Evolutionary conservation across 64 coral and sea anemone genomes (phyloP).

Genomic region (Montipora foliosa): DNA sequence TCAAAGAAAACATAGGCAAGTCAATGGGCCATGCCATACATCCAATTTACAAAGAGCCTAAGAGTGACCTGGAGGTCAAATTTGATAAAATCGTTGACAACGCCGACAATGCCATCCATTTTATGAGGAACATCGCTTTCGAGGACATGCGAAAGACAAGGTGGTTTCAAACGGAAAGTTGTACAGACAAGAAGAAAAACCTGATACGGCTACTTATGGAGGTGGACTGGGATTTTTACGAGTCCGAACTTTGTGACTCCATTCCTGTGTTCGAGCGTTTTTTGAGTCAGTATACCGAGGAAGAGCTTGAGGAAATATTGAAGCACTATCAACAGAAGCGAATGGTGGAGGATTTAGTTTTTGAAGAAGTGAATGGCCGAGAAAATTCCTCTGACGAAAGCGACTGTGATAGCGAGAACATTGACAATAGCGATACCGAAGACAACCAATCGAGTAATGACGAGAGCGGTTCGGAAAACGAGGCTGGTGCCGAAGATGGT

Average conservation of each 20-base stretch:
- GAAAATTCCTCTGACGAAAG: conserved; percentile 13
- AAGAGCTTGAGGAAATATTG: conserved; percentile 34
- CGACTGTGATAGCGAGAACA: conserved; percentile 28
- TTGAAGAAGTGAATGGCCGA: conserved; percentile 12
- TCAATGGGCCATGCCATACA: conserved; percentile 64
- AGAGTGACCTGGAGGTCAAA: conserved; percentile 62
- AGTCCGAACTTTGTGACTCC: conserved; percentile 71
- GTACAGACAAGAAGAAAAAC: conserved; percentile 76
- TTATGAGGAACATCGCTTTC: conserved; percentile 73
- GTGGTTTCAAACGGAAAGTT: conserved; percentile 68
- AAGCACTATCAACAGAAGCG: conserved; percentile 38
- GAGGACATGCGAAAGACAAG: conserved; percentile 82
- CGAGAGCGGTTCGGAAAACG: conserved; percentile 4
- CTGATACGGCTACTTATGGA: conserved; percentile 78
- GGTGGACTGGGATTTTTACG: conserved; percentile 81
- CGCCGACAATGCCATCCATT: conserved; percentile 73
- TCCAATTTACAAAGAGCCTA: conserved; percentile 87
- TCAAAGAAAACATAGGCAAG: conserved; percentile 82
- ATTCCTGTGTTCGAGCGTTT: conserved; percentile 88
- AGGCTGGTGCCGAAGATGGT: neutral
- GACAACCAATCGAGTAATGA: conserved; percentile 49
- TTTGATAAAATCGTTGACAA: conserved; percentile 76
- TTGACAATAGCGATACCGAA: conserved; percentile 25
- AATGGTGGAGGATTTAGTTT: conserved; percentile 36
- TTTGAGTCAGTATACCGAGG: conserved; percentile 53